Conservation (phyloP, 2,113 vertebrate genomes). For the Sapajus apella region DNA sequence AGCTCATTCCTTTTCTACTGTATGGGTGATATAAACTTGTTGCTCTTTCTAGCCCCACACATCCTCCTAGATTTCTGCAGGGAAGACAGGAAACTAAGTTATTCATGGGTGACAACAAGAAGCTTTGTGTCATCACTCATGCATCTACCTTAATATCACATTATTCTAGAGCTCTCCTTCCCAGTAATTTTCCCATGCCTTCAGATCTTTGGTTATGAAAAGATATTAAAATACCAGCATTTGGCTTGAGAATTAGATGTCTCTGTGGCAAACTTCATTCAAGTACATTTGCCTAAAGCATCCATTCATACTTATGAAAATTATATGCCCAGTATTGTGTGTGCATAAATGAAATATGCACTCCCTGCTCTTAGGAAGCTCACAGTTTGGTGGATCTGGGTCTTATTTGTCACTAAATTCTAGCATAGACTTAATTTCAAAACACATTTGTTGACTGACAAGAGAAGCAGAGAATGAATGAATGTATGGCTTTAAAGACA, state of each 20-base stretch:
- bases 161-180: constrained; percentile 44
- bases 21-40: neutral
- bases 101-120: constrained; percentile 29
- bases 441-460: neutral
- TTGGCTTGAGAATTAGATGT: constrained; percentile 30
- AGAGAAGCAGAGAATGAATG: neutral
- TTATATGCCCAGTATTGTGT: neutral
- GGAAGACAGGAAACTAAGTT: constrained; percentile 7
- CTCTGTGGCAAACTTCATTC: constrained; percentile 57
- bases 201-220: constrained; percentile 53
- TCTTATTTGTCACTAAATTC: neutral
- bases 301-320: constrained; percentile 31
- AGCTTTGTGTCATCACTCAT: neutral
- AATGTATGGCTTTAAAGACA: neutral
- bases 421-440: constrained; percentile 28
- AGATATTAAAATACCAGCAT: constrained; percentile 53
- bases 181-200: neutral
- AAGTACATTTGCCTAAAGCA: constrained; percentile 36
- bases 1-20: neutral
- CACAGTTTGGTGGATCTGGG: neutral
- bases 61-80: constrained; percentile 26
- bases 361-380: neutral
- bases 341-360: neutral
- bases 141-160: constrained; percentile 33
- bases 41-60: neutral